Evolutionary conservation across 2,797 vertebrate genomes (phyloP), one percentile per base, ranked within the genome.

Genomic region (Silurus lanzhouensis): DNA sequence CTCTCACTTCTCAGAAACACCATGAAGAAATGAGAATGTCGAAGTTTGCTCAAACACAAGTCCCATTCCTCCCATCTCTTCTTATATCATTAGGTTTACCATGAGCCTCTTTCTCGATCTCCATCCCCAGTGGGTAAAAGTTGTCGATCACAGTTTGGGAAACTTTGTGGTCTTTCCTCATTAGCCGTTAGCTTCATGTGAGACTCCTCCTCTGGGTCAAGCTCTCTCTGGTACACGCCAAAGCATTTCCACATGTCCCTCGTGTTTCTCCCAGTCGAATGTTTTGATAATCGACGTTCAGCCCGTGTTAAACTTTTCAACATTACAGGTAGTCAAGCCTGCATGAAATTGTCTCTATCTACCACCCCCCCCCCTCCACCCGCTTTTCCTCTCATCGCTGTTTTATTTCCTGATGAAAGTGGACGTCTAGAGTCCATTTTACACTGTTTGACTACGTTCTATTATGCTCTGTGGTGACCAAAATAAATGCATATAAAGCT

Each of bases 241-340:
- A 72, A 79, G 67, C 19, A 31, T 78, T 83, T 66, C 27, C 85
- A 85, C 83, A 61, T 79, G 83, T 80, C 66, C 25, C 46, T 86
- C 57, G 6, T 31, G 48, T 66, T 66, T 75, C 27, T 67, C 76
- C 76, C 14, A 31, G 52, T 58, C 55, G 64, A 87, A 75, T 81
- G 31, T 80, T 46, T 64, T 20, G 81, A 88, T 88, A 86, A 90
- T 89, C 89, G 66, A 46, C 67, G 38, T 44, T 66, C 87, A 86
- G 81, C 81, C 79, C 85, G 64, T 85, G 89, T 89, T 84, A 85
- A 88, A 88, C 87, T 77, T 89, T 91, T 90, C 84, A 85, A 84
- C 84, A 83, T 85, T 81, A 83, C 84, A 88, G 86, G 81, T 88
- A 81, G 70, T 88, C 87, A 89, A 86, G 85, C 80, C 82, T 85